These are phyloP conservation scores for Melanophora roralis DNA, from an alignment of 2,888 invertebrate species.

Conservation along the genomic window DNA sequence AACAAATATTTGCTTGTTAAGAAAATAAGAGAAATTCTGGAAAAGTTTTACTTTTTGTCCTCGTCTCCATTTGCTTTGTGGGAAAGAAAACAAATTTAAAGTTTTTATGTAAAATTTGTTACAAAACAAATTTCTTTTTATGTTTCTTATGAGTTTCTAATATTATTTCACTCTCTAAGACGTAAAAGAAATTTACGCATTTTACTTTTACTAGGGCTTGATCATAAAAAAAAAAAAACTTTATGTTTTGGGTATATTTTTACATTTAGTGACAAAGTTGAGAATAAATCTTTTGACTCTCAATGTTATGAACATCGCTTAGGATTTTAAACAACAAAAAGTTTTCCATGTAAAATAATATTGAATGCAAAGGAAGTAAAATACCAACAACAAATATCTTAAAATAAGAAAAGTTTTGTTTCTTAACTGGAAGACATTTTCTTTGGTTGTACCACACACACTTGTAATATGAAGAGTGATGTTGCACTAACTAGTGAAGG, in stretches of 20 bases:
- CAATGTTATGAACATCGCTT: conserved; percentile 54
- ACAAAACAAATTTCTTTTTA: not conserved
- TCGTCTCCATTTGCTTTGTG: not conserved
- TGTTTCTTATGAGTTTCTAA: not conserved
- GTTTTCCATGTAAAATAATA: conserved; percentile 35
- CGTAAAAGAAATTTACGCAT: conserved; percentile 1
- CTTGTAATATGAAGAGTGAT: conserved; percentile 29
- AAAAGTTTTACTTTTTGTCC: not conserved
- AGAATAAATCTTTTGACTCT: conserved; percentile 58
- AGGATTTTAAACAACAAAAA: conserved; percentile 36
- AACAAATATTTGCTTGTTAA: conserved; percentile 16
- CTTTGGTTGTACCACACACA: not conserved
- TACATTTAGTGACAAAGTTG: conserved; percentile 46
- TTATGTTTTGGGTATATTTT: conserved; percentile 14
- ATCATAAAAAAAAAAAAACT: conserved; percentile 13
- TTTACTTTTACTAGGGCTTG: not conserved
- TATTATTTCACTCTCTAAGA: not conserved
- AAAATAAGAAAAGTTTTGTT: conserved; percentile 25
- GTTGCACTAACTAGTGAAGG: not conserved
- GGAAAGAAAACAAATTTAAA: conserved; percentile 9
- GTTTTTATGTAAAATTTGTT: conserved; percentile 25
- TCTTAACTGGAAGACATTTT: not conserved
- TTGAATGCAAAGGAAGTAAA: conserved; percentile 7
- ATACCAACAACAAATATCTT: not conserved
- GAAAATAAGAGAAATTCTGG: not conserved